Evolutionary conservation across 2,888 invertebrate species (phyloP).

Genomic region (Phrixothrix hirtus): DNA sequence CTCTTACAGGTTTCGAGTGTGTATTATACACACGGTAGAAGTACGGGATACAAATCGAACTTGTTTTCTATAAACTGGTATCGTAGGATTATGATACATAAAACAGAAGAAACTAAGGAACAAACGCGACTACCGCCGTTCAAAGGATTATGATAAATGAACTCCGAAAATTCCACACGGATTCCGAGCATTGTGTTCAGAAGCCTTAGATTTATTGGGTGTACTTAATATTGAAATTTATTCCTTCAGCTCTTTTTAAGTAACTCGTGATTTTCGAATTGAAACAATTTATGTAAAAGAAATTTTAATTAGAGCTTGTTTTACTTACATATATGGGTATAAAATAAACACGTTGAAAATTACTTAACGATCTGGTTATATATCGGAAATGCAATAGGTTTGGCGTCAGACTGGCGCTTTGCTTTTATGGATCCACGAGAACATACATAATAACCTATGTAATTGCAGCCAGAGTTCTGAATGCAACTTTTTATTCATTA

Average conservation of each 20-base stretch:
- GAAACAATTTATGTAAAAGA: not conserved
- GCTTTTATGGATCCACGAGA: constrained; percentile 16
- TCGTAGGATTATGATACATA: constrained; percentile 13
- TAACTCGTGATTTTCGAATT: constrained; percentile 1
- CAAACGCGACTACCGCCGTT: constrained; percentile 25
- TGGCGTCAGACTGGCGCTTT: constrained; percentile 17
- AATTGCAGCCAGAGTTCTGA: too few species aligned
- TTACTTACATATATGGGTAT: not conserved
- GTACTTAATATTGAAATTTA: constrained; percentile 28
- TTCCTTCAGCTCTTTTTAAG: constrained; percentile 14
- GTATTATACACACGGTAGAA: constrained; percentile 8
- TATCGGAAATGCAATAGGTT: constrained; percentile 12
- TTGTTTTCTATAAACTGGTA: constrained; percentile 11
- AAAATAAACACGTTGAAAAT: too few species aligned
- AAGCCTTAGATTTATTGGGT: constrained; percentile 37
- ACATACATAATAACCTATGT: constrained; percentile 3
- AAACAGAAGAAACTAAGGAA: constrained; percentile 16
- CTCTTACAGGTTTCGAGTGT: not conserved
- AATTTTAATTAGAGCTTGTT: not conserved
- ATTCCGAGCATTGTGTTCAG: constrained; percentile 52
- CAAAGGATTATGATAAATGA: constrained; percentile 53
- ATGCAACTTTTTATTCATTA: too few species aligned
- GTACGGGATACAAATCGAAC: constrained; percentile 12
- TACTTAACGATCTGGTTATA: constrained; percentile 10
- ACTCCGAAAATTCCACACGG: constrained; percentile 53